phyloP scores from a whole-genome alignment of 2,888 invertebrate species.

The Catocala sponsa region DNA sequence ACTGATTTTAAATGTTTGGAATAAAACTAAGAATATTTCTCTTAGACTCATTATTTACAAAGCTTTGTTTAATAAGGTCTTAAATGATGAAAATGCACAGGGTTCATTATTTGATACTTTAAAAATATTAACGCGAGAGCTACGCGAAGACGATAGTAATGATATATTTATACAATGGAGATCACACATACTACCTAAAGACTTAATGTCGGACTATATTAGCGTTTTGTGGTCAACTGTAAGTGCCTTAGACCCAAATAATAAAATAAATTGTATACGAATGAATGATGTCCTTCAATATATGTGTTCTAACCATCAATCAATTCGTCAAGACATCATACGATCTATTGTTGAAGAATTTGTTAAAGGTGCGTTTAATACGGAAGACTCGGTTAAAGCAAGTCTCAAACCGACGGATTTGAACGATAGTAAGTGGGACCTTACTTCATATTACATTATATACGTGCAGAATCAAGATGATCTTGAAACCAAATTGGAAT shows the following conservation, averaged over 20 bases:
- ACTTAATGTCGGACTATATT: slow-evolving; percentile 51
- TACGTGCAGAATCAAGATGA: slow-evolving; percentile 37
- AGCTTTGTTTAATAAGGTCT: slow-evolving; percentile 55
- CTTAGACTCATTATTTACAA: slow-evolving; percentile 62
- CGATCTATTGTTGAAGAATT: slow-evolving; percentile 56
- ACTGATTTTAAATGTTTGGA: slow-evolving; percentile 59
- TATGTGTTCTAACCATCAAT: slow-evolving; percentile 46
- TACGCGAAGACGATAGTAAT: slow-evolving; percentile 64
- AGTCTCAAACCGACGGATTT: slow-evolving; percentile 30
- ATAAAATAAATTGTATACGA: slow-evolving; percentile 46
- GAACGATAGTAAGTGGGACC: slow-evolving; percentile 54
- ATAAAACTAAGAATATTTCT: slow-evolving; percentile 63
- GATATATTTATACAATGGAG: slow-evolving; percentile 56
- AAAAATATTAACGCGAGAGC: slow-evolving; percentile 54
- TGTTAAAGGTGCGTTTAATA: slow-evolving; percentile 47
- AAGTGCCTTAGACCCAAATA: slow-evolving; percentile 51
- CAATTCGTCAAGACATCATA: slow-evolving; percentile 53
- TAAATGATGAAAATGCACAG: slow-evolving; percentile 31
- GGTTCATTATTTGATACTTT: slow-evolving; percentile 58
- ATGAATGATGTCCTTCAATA: slow-evolving; percentile 46
- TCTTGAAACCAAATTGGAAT: slow-evolving; percentile 30
- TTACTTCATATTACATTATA: slow-evolving; percentile 47
- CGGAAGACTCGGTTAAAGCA: slow-evolving; percentile 24
- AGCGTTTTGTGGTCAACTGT: slow-evolving; percentile 60
- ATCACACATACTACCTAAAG: slow-evolving; percentile 45